Evolutionary conservation across 2,888 invertebrate species (phyloP), one percentile per base, ranked within the genome.

Genomic region (Troilus luridus): DNA sequence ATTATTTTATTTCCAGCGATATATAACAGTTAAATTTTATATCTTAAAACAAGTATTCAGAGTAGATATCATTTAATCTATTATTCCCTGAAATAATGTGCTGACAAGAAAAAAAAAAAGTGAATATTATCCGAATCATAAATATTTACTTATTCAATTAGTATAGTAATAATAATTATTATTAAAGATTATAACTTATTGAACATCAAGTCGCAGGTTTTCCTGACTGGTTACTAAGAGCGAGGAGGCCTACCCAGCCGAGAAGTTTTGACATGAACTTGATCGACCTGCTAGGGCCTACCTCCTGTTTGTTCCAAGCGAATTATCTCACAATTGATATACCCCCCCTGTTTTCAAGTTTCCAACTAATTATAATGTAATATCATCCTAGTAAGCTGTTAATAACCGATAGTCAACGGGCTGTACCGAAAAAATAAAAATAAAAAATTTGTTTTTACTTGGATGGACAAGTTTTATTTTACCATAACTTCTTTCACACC

Each of bases 261-360:
- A 85, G 85, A 85, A 85, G 85, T 85, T 85, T 85, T 85, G 85
- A 85, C 85, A 85, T 21, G 56, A 85, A 85, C 56, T 85, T 85
- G 21, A 85, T 85, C 10, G n/a, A 54, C 21, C 72, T 27, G 27
- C 17, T 24, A 7, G 27, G 41, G 41, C 72, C 72, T 19, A 21
- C n/a, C 54, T 81, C 54, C 54, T 81, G 56, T 56, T 85, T 56
- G 19, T 56, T 85, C 56, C 85, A 85, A 56, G 85, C n/a, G n/a
- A 21, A 58, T 2, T 56, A 58, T 85, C 56, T 56, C 56, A 11
- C n/a, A 10, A 85, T 85, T 85, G 85, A 85, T 85, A 56, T 85
- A 81, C 21, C 81, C 8, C 19, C 19, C 1, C 21, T 11, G 14
- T 81, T 81, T n/a, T n/a, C 9, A 85, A 85, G 21, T 85, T 77